Evolutionary conservation across 2,113 vertebrate species (phyloP).

Genomic region (Barnardius zonarius): DNA sequence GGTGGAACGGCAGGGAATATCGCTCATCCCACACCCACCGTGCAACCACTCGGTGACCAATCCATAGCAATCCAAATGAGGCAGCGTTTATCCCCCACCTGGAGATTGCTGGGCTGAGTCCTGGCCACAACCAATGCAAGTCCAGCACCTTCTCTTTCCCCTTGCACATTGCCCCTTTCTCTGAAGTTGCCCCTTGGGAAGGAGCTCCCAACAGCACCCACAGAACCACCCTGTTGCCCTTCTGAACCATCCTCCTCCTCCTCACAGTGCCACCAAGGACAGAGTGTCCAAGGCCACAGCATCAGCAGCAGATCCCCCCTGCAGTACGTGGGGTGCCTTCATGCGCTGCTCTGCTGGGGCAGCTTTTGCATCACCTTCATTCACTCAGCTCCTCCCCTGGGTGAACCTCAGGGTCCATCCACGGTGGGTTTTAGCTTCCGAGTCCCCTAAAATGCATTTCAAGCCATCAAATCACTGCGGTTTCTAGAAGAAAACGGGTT

Average conservation of each 20-base stretch:
- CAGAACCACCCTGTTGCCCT: not conserved
- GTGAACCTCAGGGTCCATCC: not conserved
- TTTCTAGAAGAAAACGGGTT: not conserved
- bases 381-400: not conserved
- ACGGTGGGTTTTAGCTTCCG: not conserved
- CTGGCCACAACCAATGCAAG: not conserved
- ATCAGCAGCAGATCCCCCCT: not conserved
- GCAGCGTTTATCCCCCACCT: not conserved
- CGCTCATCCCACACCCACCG: not conserved
- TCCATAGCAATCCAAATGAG: not conserved
- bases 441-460: not conserved
- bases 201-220: not conserved
- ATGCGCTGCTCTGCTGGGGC: not conserved
- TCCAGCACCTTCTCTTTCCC: not conserved
- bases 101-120: not conserved
- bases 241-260: not conserved
- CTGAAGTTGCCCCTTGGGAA: not conserved
- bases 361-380: rapidly evolving
- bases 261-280: not conserved
- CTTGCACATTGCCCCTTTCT: not conserved
- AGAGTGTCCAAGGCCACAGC: not conserved
- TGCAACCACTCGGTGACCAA: not conserved
- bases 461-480: not conserved
- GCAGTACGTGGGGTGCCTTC: not conserved
- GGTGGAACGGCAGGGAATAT: not conserved